A percentile compares a stretch with the other conserved stretches of the same genome.
Conservation (phyloP, 2,888 invertebrate genomes). For the Nysson spinosus region DNA sequence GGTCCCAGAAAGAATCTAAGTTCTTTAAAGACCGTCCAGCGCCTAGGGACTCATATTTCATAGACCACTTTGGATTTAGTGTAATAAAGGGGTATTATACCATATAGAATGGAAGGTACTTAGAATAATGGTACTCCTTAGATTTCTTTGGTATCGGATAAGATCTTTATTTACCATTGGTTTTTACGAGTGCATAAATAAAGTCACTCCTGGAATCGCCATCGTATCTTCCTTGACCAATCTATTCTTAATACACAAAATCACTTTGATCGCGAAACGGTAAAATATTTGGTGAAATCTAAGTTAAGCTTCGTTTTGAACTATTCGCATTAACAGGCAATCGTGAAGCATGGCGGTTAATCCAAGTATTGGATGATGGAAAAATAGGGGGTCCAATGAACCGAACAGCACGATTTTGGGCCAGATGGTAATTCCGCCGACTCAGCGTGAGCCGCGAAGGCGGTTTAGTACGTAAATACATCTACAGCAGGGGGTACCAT, state of each 20-base stretch:
- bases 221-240: too few species aligned
- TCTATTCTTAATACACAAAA: too few species aligned
- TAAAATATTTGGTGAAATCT: too few species aligned
- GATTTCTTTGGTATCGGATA: too few species aligned
- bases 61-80: not conserved
- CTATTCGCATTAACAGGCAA: conserved; percentile 3
- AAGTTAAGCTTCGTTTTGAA: conserved; percentile 5
- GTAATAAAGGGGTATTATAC: too few species aligned
- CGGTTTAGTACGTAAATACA: conserved; percentile 76
- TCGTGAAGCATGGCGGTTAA: conserved; percentile 35
- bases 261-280: too few species aligned
- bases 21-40: conserved; percentile 20
- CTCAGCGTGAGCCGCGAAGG: conserved; percentile 75
- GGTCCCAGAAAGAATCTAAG: conserved; percentile 26
- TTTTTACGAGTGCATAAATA: too few species aligned
- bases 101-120: too few species aligned
- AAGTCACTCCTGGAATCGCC: too few species aligned
- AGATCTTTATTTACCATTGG: too few species aligned
- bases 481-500: conserved; percentile 76
- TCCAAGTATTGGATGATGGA: conserved; percentile 27
- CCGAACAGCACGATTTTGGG: conserved; percentile 61
- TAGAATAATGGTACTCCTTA: too few species aligned
- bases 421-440: conserved; percentile 75
- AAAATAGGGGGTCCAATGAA: conserved; percentile 56
- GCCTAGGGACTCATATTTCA: conserved; percentile 14